Percentiles rank a stretch among this genome's conserved stretches.
These are phyloP conservation scores for Orestias chungarensis DNA, from an alignment of 2,797 vertebrate species.

Conservation along the genomic window DNA sequence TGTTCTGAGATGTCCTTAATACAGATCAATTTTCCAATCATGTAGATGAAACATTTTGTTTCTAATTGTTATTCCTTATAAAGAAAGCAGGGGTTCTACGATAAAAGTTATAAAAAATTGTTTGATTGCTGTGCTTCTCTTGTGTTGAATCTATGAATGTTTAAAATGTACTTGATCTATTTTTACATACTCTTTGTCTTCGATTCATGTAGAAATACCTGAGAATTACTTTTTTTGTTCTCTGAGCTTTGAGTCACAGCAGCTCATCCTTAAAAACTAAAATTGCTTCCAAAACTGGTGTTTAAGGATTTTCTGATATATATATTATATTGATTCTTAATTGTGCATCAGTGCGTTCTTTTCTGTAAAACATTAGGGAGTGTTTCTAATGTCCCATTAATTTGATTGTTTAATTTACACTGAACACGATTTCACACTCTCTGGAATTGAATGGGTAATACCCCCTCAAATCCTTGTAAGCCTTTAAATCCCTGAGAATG, in stretches of 20 bases:
- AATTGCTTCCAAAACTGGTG: slow-evolving; percentile 70
- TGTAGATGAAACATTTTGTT: not conserved
- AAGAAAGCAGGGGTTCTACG: not conserved
- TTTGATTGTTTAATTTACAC: slow-evolving; percentile 70
- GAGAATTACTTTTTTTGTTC: slow-evolving; percentile 79
- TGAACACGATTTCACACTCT: slow-evolving; percentile 64
- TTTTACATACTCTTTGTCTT: not conserved
- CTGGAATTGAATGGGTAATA: slow-evolving; percentile 62
- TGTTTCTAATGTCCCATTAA: slow-evolving; percentile 59
- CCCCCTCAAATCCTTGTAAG: slow-evolving; percentile 64
- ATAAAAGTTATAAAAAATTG: not conserved
- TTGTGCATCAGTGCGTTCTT: slow-evolving; percentile 49
- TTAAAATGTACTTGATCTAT: not conserved
- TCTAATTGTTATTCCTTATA: not conserved
- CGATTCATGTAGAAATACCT: slow-evolving; percentile 61
- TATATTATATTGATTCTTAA: slow-evolving; percentile 56
- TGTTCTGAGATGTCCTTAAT: not conserved
- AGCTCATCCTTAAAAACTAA: slow-evolving; percentile 73
- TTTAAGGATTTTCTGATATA: slow-evolving; percentile 47
- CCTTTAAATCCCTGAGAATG: slow-evolving; percentile 57
- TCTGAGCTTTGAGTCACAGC: slow-evolving; percentile 70
- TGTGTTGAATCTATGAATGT: slow-evolving; percentile 3
- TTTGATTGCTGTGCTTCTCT: not conserved
- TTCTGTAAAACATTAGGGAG: slow-evolving; percentile 54
- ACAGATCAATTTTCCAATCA: not conserved